phyloP scores from a whole-genome alignment of 2,888 invertebrate species.

The Nemapogon koenigi region DNA sequence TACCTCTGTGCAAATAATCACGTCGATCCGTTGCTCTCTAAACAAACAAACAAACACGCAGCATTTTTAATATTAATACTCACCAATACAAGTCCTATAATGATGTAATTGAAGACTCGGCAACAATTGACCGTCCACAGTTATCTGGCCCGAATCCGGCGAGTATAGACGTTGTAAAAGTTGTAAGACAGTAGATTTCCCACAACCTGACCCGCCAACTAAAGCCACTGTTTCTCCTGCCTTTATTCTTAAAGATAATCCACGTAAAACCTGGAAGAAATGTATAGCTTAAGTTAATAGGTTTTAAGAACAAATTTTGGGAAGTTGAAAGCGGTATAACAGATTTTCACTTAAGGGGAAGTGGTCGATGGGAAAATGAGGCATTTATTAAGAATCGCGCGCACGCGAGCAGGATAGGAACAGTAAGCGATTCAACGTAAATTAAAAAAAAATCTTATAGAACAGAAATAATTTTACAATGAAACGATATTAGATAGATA shows the following conservation, averaged over 20 bases:
- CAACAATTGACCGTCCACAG: constrained; percentile 69
- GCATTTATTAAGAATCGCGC: too few species aligned
- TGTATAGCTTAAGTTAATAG: neutral
- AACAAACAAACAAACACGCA: too few species aligned
- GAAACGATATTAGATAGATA: neutral
- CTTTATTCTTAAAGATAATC: constrained; percentile 64
- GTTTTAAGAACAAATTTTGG: too few species aligned
- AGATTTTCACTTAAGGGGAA: too few species aligned
- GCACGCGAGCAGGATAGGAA: too few species aligned
- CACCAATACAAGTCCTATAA: constrained; percentile 42
- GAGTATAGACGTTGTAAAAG: constrained; percentile 78
- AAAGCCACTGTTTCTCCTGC: constrained; percentile 76
- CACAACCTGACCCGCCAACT: constrained; percentile 79
- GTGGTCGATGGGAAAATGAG: too few species aligned
- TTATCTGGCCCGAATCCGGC: constrained; percentile 62
- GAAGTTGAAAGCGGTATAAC: too few species aligned
- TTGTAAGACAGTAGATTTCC: constrained; percentile 82
- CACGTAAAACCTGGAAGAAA: constrained; percentile 66
- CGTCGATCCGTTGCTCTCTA: too few species aligned
- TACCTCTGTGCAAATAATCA: too few species aligned
- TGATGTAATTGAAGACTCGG: constrained; percentile 66
- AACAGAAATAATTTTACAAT: too few species aligned
- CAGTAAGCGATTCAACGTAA: too few species aligned
- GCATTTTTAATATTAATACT: too few species aligned
- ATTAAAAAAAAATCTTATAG: neutral